Evolutionary conservation across 2,797 vertebrate genomes (phyloP), one percentile per base, ranked within the genome.

Genomic region (Otolemur crassicaudatus): DNA sequence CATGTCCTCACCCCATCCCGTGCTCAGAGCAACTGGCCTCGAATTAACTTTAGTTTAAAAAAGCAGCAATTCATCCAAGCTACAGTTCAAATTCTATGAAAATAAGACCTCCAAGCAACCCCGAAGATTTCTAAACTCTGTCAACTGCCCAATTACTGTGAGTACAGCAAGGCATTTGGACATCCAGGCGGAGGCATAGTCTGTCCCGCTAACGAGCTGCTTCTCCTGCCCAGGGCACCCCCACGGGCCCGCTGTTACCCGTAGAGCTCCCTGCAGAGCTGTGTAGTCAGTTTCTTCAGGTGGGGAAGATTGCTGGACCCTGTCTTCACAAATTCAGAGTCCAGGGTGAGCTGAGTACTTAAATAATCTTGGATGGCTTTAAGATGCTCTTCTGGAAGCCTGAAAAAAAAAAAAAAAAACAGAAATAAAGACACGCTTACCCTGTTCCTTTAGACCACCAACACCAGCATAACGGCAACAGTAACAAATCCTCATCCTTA

Each of bases 331-430:
- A 99, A 99, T 90, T 99, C 99, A 29, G 98, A 98, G 94, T 99
- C 99, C 79, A 98, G 98, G 94, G 96, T 82, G 16, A 99, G 98
- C 49, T 99, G 99, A 70, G 98, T 98, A 96, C 98, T 98, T 97
- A 99, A 98, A 96, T 99, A 99, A 29, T 99, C 99, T 86, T 99
- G 99, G 77, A 99, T 99, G 60, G 99, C 99, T 95, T 99, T 98
- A 90, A 99, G 98, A 91, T 99, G 99, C 53, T 99, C 99, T 0
- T 99, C 99, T 0, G 99, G 98, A 70, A 99, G 87, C 84, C 99
- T 99, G 97, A 96, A 88, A 91, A 96, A n/a, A 1, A 77, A 40
- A 40, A 43, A 43, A 43, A 7, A 43, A 6, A 43, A 43, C 1
- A 90, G 82, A 84, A 67, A 25, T 9, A 63, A 96, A 40, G 72